Conservation (phyloP, 2,113 vertebrate genomes). For the Vidua macroura region DNA sequence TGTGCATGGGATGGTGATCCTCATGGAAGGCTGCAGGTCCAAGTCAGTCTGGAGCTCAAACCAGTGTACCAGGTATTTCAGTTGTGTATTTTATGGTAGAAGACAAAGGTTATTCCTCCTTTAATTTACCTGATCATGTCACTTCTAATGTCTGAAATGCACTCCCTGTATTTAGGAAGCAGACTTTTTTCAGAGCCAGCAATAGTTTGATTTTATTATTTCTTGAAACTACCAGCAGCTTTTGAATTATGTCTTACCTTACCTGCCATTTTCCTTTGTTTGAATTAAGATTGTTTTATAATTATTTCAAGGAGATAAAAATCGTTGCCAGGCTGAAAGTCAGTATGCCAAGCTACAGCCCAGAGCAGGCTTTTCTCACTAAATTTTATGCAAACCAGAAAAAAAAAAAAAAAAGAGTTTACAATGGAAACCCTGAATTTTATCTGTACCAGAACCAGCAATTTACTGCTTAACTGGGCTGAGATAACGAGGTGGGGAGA, state of each 20-base stretch:
- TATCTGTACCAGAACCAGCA: not conserved
- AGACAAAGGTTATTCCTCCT: not conserved
- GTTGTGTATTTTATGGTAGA: not conserved
- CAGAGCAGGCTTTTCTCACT: conserved; percentile 6
- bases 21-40: not conserved
- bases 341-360: not conserved
- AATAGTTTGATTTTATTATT: not conserved
- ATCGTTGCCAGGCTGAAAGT: not conserved
- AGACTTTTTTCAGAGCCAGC: not conserved
- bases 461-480: not conserved
- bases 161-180: not conserved
- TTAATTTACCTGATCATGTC: not conserved
- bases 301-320: conserved; percentile 28
- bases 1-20: not conserved
- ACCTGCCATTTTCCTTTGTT: conserved; percentile 35
- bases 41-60: not conserved
- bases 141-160: not conserved
- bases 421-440: not conserved
- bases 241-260: not conserved
- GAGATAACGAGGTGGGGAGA: not conserved
- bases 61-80: not conserved
- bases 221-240: not conserved
- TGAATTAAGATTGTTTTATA: conserved; percentile 3
- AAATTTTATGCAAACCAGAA: not conserved
- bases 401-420: not conserved